Evolutionary conservation across 1,140 invertebrate genomes (phyloP), one percentile per base, ranked within the genome.

Genomic region (Cotesia chilonis): DNA sequence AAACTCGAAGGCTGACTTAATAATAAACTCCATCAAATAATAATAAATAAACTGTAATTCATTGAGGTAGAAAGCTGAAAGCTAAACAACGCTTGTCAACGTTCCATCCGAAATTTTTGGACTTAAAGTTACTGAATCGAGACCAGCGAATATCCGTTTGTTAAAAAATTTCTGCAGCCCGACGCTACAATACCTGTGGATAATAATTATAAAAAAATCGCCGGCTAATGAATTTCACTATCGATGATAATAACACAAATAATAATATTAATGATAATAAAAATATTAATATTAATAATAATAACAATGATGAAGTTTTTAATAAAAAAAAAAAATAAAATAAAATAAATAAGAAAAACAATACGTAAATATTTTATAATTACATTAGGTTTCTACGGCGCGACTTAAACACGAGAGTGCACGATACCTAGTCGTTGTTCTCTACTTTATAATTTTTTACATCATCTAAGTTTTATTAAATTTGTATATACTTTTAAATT

Each of bases 331-430:
- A 55, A 20, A 52, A 20, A 4, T n/a, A n/a, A n/a, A 68, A 12
- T 12, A 20, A 20, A 69, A 59, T 36, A 59, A 60, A 52, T 28
- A 28, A 68, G 9, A 54, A 17, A 59, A 37, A 76, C 78, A 72
- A 70, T 81, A 78, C 74, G 71, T 82, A 77, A 81, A 79, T 68
- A 47, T 73, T 78, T 79, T 78, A 70, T 79, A 79, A 75, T 78
- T 78, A 71, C 4, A 77, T 66, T 76, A 80, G 54, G 61, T 77
- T 64, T 36, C 70, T 28, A 73, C 60, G 68, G 77, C 76, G 80
- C 77, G 79, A 80, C 76, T 80, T 81, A 64, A 79, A 82, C 80
- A 80, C 82, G 79, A 82, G 81, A 82, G 81, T 82, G 81, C 81
- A 82, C 80, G 72, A 68, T 75, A 77, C 77, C 69, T 74, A 75